Conservation (phyloP, 2,113 vertebrate genomes). For the Engraulis encrasicolus region DNA sequence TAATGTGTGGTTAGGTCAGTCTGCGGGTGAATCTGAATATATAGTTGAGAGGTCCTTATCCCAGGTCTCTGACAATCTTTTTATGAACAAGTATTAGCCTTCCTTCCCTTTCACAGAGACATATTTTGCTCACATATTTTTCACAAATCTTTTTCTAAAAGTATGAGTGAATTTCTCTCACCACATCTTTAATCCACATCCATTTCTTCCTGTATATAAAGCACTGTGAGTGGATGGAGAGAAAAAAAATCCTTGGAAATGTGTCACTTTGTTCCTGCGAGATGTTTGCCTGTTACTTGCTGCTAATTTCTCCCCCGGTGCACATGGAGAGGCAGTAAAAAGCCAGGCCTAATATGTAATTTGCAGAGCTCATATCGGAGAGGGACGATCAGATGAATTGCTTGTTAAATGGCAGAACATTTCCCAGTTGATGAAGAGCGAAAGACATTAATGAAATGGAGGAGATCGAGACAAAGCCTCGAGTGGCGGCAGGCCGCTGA, state of each 20-base stretch:
- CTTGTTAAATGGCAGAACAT: conserved; percentile 45
- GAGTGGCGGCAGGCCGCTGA: background rate
- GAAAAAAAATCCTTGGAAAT: background rate
- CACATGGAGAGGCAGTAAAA: background rate
- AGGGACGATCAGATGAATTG: conserved; percentile 38
- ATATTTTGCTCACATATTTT: too few species aligned
- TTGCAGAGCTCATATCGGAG: conserved; percentile 37
- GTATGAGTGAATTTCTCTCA: background rate
- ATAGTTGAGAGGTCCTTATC: background rate
- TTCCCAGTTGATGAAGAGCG: conserved; percentile 34
- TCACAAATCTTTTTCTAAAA: background rate
- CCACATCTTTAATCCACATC: background rate
- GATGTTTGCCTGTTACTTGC: conserved; percentile 32
- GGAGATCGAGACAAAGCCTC: conserved; percentile 12
- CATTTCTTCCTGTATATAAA: background rate
- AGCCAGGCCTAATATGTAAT: conserved; percentile 39
- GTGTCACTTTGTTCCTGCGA: background rate
- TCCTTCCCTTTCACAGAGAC: background rate
- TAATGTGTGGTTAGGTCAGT: background rate
- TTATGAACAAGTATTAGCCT: background rate
- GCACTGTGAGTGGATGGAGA: background rate
- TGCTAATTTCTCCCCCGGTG: conserved; percentile 17
- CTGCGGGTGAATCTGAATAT: background rate
- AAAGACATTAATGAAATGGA: conserved; percentile 45
- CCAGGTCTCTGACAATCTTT: background rate